Base-by-base conservation (phyloP, 2,797 vertebrate species). In the Pelodytes ibericus region DNA sequence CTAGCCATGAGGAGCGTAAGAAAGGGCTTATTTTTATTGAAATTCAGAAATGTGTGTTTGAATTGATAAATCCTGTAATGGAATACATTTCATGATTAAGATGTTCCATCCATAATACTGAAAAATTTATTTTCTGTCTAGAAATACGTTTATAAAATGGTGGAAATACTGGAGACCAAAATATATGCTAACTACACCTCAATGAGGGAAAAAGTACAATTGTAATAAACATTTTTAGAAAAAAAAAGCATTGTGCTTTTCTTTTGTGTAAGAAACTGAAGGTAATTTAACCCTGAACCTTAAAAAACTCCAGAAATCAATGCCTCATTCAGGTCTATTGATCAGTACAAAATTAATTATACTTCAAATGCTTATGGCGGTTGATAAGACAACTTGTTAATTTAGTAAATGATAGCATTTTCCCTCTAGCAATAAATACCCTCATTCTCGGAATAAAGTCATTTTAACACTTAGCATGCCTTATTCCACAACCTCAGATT, bases 301-400 rank as follows among this genome's bases (percentile, higher is more conserved):
- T 3, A 81, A 83, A 69, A 88, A 87, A 83, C 85, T 74, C 77
- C 76, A 88, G 86, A 93, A 93, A 93, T 93, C 92, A 90, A 93
- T 93, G 90, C 74, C 87, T 93, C 91, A 90, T 92, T 92, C 90
- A 92, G 82, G 84, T 87, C 86, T 92, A 93, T 93, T 92, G 92
- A 93, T 93, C 91, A 92, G 88, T 59, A 79, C 86, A 91, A 93
- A 93, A 93, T 93, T 93, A 93, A 93, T 93, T 93, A 93, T 90
- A 92, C 90, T 91, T 86, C 84, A 85, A n/a, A 91, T 87, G 90
- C 91, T 92, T 93, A 92, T 86, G 86, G 89, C 86, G 86, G 88
- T 91, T 93, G 92, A 93, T 93, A 93, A 93, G 92, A 90, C 89
- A 90, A 92, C 88, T 89, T 91, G 90, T 92, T 93, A 93, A 92